Evolutionary conservation across 1,140 invertebrate species (phyloP).

Genomic region (Lasioglossum albipes): DNA sequence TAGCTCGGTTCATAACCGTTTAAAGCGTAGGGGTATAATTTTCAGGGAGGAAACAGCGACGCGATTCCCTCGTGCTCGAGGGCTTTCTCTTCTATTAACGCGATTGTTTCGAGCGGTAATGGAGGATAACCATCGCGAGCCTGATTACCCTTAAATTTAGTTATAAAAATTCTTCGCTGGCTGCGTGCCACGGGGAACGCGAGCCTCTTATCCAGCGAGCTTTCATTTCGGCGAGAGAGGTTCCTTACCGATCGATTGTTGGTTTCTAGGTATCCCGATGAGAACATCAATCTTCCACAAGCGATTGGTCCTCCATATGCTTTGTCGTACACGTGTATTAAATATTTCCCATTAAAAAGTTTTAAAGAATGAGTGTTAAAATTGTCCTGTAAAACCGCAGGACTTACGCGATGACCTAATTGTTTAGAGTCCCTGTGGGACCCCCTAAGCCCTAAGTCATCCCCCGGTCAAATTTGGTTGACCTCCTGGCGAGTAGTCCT

Average conservation of each 20-base stretch:
- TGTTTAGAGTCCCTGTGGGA: too few species aligned
- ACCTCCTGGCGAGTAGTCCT: too few species aligned
- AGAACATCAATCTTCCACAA: too few species aligned
- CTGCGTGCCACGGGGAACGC: neutral
- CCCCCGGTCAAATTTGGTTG: too few species aligned
- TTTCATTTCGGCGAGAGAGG: neutral
- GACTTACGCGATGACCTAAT: too few species aligned
- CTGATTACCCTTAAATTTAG: constrained; percentile 21
- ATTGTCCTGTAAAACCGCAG: neutral
- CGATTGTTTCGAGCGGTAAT: neutral
- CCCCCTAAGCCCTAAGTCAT: too few species aligned
- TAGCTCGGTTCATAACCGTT: constrained; percentile 24
- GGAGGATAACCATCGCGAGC: constrained; percentile 5
- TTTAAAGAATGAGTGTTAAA: too few species aligned
- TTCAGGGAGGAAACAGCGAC: constrained; percentile 28
- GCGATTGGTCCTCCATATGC: too few species aligned
- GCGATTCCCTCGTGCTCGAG: constrained; percentile 7
- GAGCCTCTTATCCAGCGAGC: constrained; percentile 31
- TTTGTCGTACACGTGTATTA: too few species aligned
- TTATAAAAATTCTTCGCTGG: constrained; percentile 6
- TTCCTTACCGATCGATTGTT: constrained; percentile 48
- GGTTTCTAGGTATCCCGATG: neutral
- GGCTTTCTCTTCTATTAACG: neutral
- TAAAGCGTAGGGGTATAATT: constrained; percentile 46
- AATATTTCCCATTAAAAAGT: too few species aligned